Evolutionary conservation across 2,113 vertebrate genomes (phyloP).

Genomic region (Mormyrus iriodes): DNA sequence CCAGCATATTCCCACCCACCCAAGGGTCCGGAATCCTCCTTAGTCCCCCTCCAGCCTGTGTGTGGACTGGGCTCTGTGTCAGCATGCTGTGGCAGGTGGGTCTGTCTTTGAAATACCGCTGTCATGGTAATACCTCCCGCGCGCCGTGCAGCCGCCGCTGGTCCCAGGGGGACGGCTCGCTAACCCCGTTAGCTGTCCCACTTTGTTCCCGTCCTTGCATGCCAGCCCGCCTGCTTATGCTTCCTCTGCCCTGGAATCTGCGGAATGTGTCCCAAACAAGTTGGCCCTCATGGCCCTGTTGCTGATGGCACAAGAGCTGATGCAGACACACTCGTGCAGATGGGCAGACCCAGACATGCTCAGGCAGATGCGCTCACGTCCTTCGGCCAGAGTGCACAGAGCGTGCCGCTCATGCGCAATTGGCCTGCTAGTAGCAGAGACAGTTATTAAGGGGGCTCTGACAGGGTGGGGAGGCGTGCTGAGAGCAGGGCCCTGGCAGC

Average conservation of each 20-base stretch:
- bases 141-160: constrained; percentile 14
- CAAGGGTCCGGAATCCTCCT: background rate
- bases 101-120: background rate
- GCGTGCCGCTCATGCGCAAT: constrained; percentile 41
- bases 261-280: constrained; percentile 54
- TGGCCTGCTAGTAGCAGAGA: constrained; percentile 38
- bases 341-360: background rate
- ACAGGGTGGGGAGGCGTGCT: background rate
- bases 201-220: constrained; percentile 24
- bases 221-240: constrained; percentile 36
- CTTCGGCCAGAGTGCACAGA: background rate
- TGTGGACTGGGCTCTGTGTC: background rate
- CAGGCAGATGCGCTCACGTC: background rate
- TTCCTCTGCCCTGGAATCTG: constrained; percentile 50
- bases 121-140: background rate
- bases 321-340: constrained; percentile 27
- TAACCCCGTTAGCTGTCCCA: constrained; percentile 45
- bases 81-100: background rate
- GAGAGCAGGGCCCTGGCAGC: background rate
- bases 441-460: constrained; percentile 25
- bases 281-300: constrained; percentile 18
- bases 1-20: background rate
- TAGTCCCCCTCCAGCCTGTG: background rate
- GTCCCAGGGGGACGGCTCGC: constrained; percentile 44
- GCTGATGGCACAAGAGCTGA: constrained; percentile 23